These are phyloP conservation scores for Endotricha flammealis DNA, from an alignment of 2,888 invertebrate genomes.

Conservation along the genomic window DNA sequence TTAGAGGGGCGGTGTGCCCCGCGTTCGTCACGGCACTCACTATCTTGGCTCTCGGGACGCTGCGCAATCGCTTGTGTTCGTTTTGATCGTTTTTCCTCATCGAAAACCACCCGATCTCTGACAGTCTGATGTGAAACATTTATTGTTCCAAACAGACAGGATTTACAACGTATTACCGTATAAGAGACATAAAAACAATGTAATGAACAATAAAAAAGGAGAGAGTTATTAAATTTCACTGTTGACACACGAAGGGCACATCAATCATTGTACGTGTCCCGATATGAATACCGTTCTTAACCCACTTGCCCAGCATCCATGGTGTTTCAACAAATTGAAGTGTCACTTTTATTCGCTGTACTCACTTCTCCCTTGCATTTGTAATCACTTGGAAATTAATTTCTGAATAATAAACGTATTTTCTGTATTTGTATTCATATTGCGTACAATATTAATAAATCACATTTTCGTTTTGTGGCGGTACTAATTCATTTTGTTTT, in stretches of 20 bases:
- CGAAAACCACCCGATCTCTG: conserved; percentile 36
- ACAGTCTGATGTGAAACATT: conserved; percentile 37
- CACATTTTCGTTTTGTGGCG: too few relatives aligned
- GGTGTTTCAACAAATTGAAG: conserved; percentile 50
- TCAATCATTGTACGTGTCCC: conserved; percentile 46
- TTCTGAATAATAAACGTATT: conserved; percentile 29
- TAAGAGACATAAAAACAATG: conserved; percentile 26
- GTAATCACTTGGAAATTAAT: conserved; percentile 40
- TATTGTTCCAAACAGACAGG: conserved; percentile 27
- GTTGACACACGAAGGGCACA: conserved; percentile 46
- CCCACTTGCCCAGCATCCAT: conserved; percentile 36
- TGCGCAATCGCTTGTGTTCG: conserved; percentile 31
- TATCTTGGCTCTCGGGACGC: conserved; percentile 38
- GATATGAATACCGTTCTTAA: conserved; percentile 48
- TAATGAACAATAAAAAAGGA: conserved; percentile 27
- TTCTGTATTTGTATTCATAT: conserved; percentile 21
- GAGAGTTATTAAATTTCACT: conserved; percentile 52
- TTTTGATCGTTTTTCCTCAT: conserved; percentile 25
- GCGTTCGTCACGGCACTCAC: conserved; percentile 58
- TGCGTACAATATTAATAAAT: conserved; percentile 14
- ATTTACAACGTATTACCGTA: conserved; percentile 37
- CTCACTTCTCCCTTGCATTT: conserved; percentile 42
- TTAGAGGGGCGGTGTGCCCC: conserved; percentile 59
- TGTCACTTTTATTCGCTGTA: conserved; percentile 51
- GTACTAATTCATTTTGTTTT: too few relatives aligned